Base-by-base conservation (phyloP, 2,888 invertebrate species). In the Trypoxylon attenuatum region DNA sequence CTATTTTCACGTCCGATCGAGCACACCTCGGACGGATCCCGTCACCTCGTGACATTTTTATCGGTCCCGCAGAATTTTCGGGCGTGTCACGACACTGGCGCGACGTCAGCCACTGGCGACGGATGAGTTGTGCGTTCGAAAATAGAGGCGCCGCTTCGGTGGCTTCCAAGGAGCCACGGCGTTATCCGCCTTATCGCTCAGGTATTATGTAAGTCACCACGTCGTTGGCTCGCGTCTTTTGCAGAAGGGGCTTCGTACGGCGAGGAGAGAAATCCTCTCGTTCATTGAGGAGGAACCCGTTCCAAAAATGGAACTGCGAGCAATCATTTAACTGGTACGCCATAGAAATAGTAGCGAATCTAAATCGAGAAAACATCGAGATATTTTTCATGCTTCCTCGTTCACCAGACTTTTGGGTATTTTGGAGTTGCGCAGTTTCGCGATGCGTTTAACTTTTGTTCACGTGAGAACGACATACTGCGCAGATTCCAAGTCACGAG, bases 401-500 rank as follows among this genome's bases (percentile, higher is more conserved):
- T 58, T n/a, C n/a, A n/a, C n/a, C n/a, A n/a, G n/a, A n/a, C n/a
- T n/a, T n/a, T n/a, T 46, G 29, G 33, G 3, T 19, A 33, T 56
- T 47, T 50, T 49, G 41, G 33, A 58, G 68, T 42, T 49, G 59
- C 55, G 54, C 42, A 63, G 57, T 68, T 68, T 39, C 53, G 56
- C 60, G 70, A 56, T 52, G 67, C 58, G 56, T 61, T 69, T 55
- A 42, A 47, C 58, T 53, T 41, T 50, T 49, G 69, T 66, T 69
- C 73, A 61, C 69, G 73, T 54, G 68, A 72, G 71, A 65, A 51
- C 61, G 59, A 60, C 58, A 57, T 76, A 76, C 75, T 76, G 75
- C 76, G 76, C 76, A 76, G 76, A 76, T 76, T 76, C 76, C 72
- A 61, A 73, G 73, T 75, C 76, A 76, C 75, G 73, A 76, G 72